Base-by-base conservation (phyloP, 1,140 invertebrate species). In the Lordiphosa stackelbergi region DNA sequence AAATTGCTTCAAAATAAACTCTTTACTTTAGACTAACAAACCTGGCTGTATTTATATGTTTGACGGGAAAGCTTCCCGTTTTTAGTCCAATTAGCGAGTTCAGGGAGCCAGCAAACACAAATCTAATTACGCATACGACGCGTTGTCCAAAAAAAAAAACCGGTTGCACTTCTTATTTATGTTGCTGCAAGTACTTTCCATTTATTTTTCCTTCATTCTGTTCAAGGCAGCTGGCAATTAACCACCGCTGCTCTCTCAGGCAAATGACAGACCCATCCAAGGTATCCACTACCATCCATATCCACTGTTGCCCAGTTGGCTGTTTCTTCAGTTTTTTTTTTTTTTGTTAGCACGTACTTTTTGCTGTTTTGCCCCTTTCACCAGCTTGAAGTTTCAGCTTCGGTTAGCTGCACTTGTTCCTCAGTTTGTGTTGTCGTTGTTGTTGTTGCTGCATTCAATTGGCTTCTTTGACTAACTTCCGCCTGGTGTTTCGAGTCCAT, bases 71-170 rank as follows among this genome's bases (percentile, higher is more conserved):
- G 16, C 16, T 46, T 12, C 9, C 43, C 12, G 40, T 37, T 35
- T 52, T 28, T 40, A 52, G 49, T 52, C 36, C 49, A 49, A 49
- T 49, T 49, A 49, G 47, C 22, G 31, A 35, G 35, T 37, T 16
- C 28, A 31, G 35, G 16, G 19, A 49, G 43, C 8, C 12, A 49
- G 47, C 34, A 49, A 49, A 49, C 34, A 49, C 34, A 52, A 52
- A 52, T 49, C 49, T 52, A 52, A 52, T 52, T 52, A 52, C 49
- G 49, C 36, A 52, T 52, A 52, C 49, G 49, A 34, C 34, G n/a
- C 49, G 49, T 52, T 34, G 37, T 28, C 12, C 47, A 9, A 37
- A 49, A 49, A 49, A 7, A 35, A 40, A 40, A 52, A 52, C 49
- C 49, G 49, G 49, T 52, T 40, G 43, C 43, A 46, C 24, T 36